phyloP scores from a whole-genome alignment of 2,888 invertebrate species.

The Amiota communis region DNA sequence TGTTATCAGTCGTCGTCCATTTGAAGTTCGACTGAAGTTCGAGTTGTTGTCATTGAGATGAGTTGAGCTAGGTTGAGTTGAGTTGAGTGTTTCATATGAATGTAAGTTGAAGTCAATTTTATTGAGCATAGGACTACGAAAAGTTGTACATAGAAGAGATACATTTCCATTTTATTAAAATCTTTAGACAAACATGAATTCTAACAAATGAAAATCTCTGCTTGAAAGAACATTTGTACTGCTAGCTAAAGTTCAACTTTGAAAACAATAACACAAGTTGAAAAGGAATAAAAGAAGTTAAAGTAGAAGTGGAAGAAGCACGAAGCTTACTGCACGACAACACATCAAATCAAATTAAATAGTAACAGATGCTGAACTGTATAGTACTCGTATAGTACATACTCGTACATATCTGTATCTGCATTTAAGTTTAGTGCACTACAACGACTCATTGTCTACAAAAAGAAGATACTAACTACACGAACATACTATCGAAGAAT shows the following conservation, averaged over 20 bases:
- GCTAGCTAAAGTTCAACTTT: constrained; percentile 3
- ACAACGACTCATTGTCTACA: not conserved
- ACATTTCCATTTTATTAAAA: constrained; percentile 31
- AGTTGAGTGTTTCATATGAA: constrained; percentile 9
- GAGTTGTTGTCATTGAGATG: not conserved
- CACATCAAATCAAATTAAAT: constrained; percentile 28
- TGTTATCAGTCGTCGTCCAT: not conserved
- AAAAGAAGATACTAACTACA: not conserved
- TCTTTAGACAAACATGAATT: constrained; percentile 14
- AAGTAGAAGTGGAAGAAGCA: no score
- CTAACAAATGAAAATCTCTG: not conserved
- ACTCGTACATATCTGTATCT: not conserved
- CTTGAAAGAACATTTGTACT: not conserved
- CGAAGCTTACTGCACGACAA: constrained; percentile 25
- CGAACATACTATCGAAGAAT: not conserved
- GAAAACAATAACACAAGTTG: not conserved
- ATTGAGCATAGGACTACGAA: not conserved
- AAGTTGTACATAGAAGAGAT: not conserved
- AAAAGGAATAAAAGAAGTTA: not conserved
- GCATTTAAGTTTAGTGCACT: not conserved
- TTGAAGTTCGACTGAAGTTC: not conserved
- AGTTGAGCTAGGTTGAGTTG: not conserved
- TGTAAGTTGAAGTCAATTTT: constrained; percentile 11
- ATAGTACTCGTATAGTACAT: not conserved
- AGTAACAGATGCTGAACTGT: constrained; percentile 5